A percentile compares a stretch with the other conserved stretches of the same genome.
These are phyloP conservation scores for Mamestra configurata DNA, from an alignment of 1,140 invertebrate genomes.

Conservation along the genomic window DNA sequence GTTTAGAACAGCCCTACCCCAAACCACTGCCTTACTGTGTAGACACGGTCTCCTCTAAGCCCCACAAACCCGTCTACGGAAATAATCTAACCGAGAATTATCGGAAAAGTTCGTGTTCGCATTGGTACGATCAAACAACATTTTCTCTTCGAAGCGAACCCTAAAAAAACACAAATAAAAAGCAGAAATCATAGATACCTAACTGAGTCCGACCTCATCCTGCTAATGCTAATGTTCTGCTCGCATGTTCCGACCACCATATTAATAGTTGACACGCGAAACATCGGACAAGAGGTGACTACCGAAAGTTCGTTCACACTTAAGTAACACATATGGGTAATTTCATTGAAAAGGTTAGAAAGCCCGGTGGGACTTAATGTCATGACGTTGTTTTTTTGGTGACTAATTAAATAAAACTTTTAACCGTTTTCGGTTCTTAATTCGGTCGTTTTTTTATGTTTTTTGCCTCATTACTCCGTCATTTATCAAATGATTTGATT, in stretches of 20 bases:
- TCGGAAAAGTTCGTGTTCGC: too few species aligned
- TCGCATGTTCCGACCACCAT: slow-evolving; percentile 54
- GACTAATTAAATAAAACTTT: too few species aligned
- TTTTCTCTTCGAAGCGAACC: background rate
- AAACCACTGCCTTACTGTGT: too few species aligned
- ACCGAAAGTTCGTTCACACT: slow-evolving; percentile 48
- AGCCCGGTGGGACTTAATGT: background rate
- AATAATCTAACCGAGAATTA: too few species aligned
- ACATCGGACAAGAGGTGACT: slow-evolving; percentile 26
- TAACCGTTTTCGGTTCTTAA: too few species aligned
- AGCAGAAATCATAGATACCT: slow-evolving; percentile 41
- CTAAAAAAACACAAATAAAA: slow-evolving; percentile 17
- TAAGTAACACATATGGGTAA: background rate
- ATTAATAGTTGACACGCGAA: slow-evolving; percentile 57
- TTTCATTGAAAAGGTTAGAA: slow-evolving; percentile 26
- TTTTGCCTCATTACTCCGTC: too few species aligned
- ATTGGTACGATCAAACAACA: too few species aligned
- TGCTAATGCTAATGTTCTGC: slow-evolving; percentile 52
- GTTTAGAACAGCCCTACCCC: too few species aligned
- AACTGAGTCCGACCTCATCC: slow-evolving; percentile 42
- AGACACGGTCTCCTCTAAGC: too few species aligned
- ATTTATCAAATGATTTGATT: too few species aligned
- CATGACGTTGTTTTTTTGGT: background rate
- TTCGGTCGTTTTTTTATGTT: too few species aligned
- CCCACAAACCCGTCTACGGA: too few species aligned